A percentile compares a stretch with the other conserved stretches of the same genome.
Evolutionary conservation across 2,888 invertebrate genomes (phyloP).

Genomic region (Amphimallon solstitiale): DNA sequence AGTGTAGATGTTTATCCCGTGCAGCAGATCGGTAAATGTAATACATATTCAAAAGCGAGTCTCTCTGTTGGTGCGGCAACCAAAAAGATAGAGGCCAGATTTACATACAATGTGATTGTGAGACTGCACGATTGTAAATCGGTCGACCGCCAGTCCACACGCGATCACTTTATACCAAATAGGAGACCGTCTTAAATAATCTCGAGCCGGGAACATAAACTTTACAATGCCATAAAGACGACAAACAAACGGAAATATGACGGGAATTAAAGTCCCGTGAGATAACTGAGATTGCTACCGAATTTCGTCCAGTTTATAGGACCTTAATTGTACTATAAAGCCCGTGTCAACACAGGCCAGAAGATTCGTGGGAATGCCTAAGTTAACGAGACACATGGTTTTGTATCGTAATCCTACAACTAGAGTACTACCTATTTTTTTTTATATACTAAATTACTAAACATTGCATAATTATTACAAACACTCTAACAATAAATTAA

Average conservation of each 20-base stretch:
- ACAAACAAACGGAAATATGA: slow-evolving; percentile 38
- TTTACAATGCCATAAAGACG: slow-evolving; percentile 38
- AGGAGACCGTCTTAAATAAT: slow-evolving; percentile 39
- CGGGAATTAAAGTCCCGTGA: slow-evolving; percentile 34
- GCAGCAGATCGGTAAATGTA: slow-evolving; percentile 49
- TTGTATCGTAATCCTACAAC: no score
- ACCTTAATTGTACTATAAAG: slow-evolving; percentile 36
- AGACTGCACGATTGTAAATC: slow-evolving; percentile 39
- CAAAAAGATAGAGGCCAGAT: slow-evolving; percentile 37
- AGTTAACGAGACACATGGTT: slow-evolving; percentile 8
- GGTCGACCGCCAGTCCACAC: slow-evolving; percentile 38
- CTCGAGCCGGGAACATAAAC: slow-evolving; percentile 35
- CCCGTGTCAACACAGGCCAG: slow-evolving; percentile 26
- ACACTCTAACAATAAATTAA: no score
- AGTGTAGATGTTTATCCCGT: slow-evolving; percentile 40
- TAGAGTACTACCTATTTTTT: no score
- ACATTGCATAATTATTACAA: no score
- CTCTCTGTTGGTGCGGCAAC: slow-evolving; percentile 35
- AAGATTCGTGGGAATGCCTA: slow-evolving; percentile 29
- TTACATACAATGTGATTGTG: slow-evolving; percentile 40
- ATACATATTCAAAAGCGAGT: slow-evolving; percentile 47
- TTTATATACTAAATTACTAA: no score
- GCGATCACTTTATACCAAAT: slow-evolving; percentile 38
- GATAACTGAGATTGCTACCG: slow-evolving; percentile 37
- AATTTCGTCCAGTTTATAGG: slow-evolving; percentile 25